Evolutionary conservation across 2,113 vertebrate species (phyloP).

Genomic region (Isichthys henryi): DNA sequence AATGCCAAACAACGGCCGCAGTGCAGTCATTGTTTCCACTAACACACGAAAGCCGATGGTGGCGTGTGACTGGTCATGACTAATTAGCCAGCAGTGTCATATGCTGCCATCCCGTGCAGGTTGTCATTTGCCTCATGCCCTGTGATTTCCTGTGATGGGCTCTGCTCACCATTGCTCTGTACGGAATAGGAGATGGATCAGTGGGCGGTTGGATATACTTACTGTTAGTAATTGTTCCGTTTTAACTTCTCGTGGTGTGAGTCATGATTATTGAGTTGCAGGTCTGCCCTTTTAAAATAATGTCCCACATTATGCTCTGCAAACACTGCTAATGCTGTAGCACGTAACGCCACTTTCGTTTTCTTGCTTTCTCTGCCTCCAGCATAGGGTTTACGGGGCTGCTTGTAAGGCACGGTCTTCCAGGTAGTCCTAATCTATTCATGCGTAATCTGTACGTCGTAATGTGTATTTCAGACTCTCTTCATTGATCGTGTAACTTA

Average conservation of each 20-base stretch:
- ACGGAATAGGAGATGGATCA: background rate
- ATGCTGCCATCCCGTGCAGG: background rate
- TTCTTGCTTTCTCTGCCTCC: background rate
- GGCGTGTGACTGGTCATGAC: background rate
- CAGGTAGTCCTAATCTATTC: background rate
- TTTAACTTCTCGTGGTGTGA: background rate
- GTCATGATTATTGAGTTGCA: background rate
- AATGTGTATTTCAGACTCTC: background rate
- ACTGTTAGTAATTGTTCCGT: background rate
- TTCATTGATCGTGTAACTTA: background rate
- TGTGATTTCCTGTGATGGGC: background rate
- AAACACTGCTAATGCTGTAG: background rate
- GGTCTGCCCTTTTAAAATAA: background rate
- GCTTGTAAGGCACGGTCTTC: background rate
- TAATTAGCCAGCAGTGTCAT: background rate
- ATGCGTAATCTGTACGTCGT: background rate
- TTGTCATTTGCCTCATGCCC: background rate
- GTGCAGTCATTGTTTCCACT: background rate
- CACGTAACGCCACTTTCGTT: background rate
- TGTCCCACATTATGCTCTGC: background rate
- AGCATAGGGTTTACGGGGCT: background rate
- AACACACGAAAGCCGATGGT: background rate
- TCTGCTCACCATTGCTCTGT: background rate
- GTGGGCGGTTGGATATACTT: background rate
- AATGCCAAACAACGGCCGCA: background rate